phyloP scores from a whole-genome alignment of 2,113 vertebrate genomes.

The Tragelaphus strepsiceros region DNA sequence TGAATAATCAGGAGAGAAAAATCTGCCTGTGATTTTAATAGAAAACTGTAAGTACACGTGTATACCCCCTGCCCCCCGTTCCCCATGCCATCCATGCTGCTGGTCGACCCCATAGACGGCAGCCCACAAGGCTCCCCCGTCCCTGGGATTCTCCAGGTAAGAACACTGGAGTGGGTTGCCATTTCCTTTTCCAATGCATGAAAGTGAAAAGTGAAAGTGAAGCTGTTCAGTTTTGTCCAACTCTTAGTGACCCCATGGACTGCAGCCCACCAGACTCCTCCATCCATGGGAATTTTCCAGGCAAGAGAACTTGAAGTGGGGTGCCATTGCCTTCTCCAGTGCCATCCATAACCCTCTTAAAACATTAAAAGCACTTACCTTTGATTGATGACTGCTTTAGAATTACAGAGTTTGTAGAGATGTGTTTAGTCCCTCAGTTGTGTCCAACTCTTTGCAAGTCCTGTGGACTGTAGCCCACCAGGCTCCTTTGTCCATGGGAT shows the following conservation, averaged over 20 bases:
- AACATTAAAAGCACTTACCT: not conserved
- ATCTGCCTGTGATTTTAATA: constrained; percentile 68
- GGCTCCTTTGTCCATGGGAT: not conserved
- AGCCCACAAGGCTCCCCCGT: too few relatives aligned
- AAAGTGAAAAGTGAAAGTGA: too few relatives aligned
- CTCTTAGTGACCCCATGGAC: too few relatives aligned
- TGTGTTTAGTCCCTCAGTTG: not conserved
- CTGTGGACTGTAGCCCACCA: not conserved
- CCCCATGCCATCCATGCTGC: not conserved
- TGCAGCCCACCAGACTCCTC: too few relatives aligned
- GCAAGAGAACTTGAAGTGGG: too few relatives aligned
- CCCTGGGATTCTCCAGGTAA: too few relatives aligned
- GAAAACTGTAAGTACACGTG: constrained; percentile 37
- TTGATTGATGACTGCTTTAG: not conserved
- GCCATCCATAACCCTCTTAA: not conserved
- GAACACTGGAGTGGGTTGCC: too few relatives aligned
- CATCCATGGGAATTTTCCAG: too few relatives aligned
- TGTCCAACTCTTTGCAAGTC: not conserved
- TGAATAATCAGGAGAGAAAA: constrained; percentile 74
- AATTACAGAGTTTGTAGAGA: not conserved
- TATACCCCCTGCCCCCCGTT: not conserved
- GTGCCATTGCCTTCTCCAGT: too few relatives aligned
- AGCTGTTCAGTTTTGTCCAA: too few relatives aligned
- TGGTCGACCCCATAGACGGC: too few relatives aligned
- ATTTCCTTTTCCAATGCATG: too few relatives aligned